These are phyloP conservation scores for Platerodrilus igneus DNA, from an alignment of 2,888 invertebrate species.

Conservation along the genomic window DNA sequence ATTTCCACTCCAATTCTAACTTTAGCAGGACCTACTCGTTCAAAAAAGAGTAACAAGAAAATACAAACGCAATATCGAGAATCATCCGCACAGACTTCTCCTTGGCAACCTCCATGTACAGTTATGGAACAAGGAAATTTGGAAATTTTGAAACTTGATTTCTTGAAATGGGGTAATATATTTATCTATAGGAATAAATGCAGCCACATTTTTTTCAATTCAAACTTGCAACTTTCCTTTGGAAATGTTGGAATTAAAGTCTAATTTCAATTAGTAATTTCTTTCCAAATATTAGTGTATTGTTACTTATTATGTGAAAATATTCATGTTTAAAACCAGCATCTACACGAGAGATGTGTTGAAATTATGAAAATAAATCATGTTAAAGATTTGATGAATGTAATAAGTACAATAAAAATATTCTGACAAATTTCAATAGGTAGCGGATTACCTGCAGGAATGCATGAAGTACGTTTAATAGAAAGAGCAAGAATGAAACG, in stretches of 20 bases:
- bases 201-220: no score
- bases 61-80: constrained; percentile 72
- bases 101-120: constrained; percentile 70
- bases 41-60: constrained; percentile 45
- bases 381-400: constrained; percentile 1
- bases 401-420: constrained; percentile 10
- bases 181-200: no score
- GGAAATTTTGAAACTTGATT: constrained; percentile 62
- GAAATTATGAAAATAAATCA: not conserved
- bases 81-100: constrained; percentile 70
- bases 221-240: no score
- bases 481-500: constrained; percentile 64
- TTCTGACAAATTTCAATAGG: no score
- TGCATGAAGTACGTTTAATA: constrained; percentile 60
- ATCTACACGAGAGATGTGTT: not conserved
- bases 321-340: not conserved
- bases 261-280: not conserved
- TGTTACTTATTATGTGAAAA: not conserved
- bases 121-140: constrained; percentile 52
- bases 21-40: constrained; percentile 22
- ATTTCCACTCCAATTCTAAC: not conserved
- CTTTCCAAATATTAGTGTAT: no score
- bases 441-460: constrained; percentile 59
- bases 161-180: constrained; percentile 44
- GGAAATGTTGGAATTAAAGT: no score